Evolutionary conservation across 1,140 invertebrate species (phyloP).

Genomic region (Bombus cullumanus): DNA sequence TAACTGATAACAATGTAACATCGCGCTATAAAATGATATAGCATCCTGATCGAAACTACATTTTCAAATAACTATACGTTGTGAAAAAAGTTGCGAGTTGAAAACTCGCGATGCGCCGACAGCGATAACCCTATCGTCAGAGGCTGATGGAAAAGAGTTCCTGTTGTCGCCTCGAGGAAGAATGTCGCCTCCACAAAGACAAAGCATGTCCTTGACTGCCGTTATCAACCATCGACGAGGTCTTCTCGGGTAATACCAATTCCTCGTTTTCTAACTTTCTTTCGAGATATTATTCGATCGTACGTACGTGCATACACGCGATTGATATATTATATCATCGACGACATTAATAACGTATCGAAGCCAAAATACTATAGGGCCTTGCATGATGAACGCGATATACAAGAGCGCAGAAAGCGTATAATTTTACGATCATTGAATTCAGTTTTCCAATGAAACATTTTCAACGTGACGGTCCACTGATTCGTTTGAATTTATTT

Average conservation of each 20-base stretch:
- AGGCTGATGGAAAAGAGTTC: constrained; percentile 47
- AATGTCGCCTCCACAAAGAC: constrained; percentile 71
- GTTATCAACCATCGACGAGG: constrained; percentile 77
- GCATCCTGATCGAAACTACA: constrained; percentile 1
- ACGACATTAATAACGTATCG: constrained; percentile 25
- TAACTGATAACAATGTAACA: background rate
- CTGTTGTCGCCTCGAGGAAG: constrained; percentile 60
- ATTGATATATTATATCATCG: background rate
- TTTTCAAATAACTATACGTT: background rate
- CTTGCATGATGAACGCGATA: constrained; percentile 4
- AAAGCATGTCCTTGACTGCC: constrained; percentile 76
- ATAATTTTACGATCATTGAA: constrained; percentile 51
- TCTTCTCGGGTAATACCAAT: constrained; percentile 72
- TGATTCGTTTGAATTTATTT: constrained; percentile 39
- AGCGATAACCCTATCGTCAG: constrained; percentile 25
- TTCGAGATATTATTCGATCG: background rate
- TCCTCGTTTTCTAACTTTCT: background rate
- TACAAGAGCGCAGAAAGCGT: constrained; percentile 18
- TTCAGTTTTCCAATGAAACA: constrained; percentile 43
- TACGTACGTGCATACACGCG: background rate
- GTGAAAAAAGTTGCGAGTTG: constrained; percentile 23
- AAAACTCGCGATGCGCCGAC: constrained; percentile 53
- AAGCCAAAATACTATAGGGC: constrained; percentile 16
- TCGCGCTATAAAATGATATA: too few species aligned
- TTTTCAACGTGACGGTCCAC: constrained; percentile 33